A percentile compares a stretch with the other conserved stretches of the same genome.
phyloP scores from a whole-genome alignment of 2,113 vertebrate species.

The Albula glossodonta region DNA sequence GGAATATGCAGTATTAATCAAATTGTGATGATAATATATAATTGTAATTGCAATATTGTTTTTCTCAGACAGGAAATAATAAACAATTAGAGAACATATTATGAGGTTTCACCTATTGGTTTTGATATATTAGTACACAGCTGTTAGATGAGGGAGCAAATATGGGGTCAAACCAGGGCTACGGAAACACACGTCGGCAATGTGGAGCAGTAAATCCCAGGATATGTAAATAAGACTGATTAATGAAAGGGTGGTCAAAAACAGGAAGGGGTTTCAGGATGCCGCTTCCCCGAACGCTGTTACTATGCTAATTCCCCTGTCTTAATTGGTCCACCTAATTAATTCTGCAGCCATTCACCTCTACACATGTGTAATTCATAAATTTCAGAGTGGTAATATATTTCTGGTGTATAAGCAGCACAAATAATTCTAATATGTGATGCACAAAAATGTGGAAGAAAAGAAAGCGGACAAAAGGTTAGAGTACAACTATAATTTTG shows the following conservation, averaged over 20 bases:
- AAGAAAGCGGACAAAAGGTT: neutral
- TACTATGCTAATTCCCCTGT: neutral
- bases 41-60: neutral
- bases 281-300: neutral
- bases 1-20: neutral
- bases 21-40: neutral
- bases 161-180: neutral
- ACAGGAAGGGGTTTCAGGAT: neutral
- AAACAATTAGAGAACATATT: neutral
- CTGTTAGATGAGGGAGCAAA: neutral
- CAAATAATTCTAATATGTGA: neutral
- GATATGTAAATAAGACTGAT: neutral
- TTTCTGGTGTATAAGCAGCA: neutral
- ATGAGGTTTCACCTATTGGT: constrained; percentile 17
- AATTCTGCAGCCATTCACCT: neutral
- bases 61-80: neutral
- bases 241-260: neutral
- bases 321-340: neutral
- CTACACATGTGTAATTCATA: neutral
- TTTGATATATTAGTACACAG: constrained; percentile 28
- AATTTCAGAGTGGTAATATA: neutral
- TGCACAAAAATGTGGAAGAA: neutral
- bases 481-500: neutral
- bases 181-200: neutral
- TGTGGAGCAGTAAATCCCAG: neutral